Evolutionary conservation across 1,140 invertebrate genomes (phyloP), one percentile per base, ranked within the genome.

Genomic region (Prorops nasuta): DNA sequence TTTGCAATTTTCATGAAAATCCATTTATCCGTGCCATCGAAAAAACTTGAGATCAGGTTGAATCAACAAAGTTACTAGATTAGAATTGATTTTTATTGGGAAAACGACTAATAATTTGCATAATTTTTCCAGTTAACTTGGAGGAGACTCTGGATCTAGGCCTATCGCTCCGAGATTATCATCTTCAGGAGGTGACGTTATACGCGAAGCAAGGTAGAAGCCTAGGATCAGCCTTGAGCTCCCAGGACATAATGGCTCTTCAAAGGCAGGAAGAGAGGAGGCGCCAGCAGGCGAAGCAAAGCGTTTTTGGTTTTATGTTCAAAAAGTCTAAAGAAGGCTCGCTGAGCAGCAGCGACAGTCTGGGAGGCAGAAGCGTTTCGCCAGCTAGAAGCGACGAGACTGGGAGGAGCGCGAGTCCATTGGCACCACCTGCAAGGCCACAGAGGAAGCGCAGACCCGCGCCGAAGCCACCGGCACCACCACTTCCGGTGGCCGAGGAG

Each of bases 161-260:
- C 21, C 67, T 82, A 35, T 81, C 80, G 1, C 63, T 88, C 22
- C 81, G 80, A 31, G 86, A 88, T 56, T 86, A 86, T 58, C 80
- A 83, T 49, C 77, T 87, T 14, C 84, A 85, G 46, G 85, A 87
- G 68, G 80, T 88, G 14, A 80, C 81, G 22, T 66, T 87, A 15
- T 84, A 84, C 15, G 72, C 80, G 1, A 82, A 80, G 43, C 79
- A 81, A 39, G 73, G 69, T 12, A 68, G 71, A 17, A 66, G 67
- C 10, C 59, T 82, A 7, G 74, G 77, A n/a, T 77, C 80, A 12
- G 74, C 80, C 2, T 67, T 86, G 38, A 84, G 83, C 15, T 78
- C 82, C 2, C 80, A 82, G 47, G 84, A 87, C 64, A 85, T 86
- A 57, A 81, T 86, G 76, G 80, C 79, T 0, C 66, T 85, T 22